Evolutionary conservation across 2,797 vertebrate genomes (phyloP), one percentile per base, ranked within the genome.

Genomic region (Tokudaia tokunoshimensis): DNA sequence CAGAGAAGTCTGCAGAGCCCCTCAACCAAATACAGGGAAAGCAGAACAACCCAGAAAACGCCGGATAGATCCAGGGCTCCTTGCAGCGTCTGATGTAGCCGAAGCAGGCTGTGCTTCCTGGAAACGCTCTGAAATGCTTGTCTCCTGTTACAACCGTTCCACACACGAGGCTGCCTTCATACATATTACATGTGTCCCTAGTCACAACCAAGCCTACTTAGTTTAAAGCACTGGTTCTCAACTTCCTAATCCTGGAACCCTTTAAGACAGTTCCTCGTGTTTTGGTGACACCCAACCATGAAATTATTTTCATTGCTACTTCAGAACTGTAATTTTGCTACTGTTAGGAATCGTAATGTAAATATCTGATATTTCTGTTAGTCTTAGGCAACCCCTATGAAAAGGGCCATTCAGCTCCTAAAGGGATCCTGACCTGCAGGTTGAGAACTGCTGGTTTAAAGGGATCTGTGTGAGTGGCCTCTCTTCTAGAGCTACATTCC

Each of bases 1-100:
- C 41, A 52, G 96, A 98, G 41, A 95, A 65, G 91, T 76, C 93
- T 91, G 63, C 57, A 70, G 72, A 92, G 94, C 89, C 82, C 72
- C 74, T 93, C 87, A 10, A 87, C 97, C 57, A 55, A 52, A 78
- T 22, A 17, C 6, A 59, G 79, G 95, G 89, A 96, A 96, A 96
- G 67, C 59, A 47, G 65, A 78, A 0, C 61, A 50, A 50, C 76
- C 97, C n/a, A 74, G 92, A 95, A 97, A 95, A 29, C 9, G 1
- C 7, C 8, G 15, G 29, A 22, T 4, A 13, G 41, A 41, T 31
- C 29, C 41, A 74, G 24, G 31, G 74, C 61, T 34, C 41, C 50
- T 3, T 10, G 34, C 15, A 14, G 2, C 7, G 22, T 29, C 82
- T 8, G 12, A 2, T 24, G 3, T 31, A n/a, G 17, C 52, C 91